A percentile compares a stretch with the other conserved stretches of the same genome.
These are phyloP conservation scores for Dusona sp. DNA, from an alignment of 2,888 invertebrate genomes.

Conservation along the genomic window DNA sequence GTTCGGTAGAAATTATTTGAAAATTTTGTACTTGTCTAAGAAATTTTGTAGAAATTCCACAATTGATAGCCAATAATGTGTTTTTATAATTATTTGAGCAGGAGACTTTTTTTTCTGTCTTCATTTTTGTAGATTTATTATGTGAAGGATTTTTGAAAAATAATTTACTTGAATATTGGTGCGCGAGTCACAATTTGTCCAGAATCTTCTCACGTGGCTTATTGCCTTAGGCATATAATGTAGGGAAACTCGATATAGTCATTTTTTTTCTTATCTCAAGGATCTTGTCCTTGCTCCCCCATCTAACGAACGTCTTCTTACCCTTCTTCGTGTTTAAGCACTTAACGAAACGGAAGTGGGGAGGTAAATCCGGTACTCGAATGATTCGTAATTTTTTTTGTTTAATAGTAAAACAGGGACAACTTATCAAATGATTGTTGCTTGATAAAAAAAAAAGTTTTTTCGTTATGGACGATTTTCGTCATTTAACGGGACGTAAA, in stretches of 20 bases:
- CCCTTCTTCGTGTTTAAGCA: conserved; percentile 5
- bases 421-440: too few species aligned
- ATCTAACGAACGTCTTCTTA: not conserved
- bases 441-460: too few species aligned
- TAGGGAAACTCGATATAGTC: conserved; percentile 14
- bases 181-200: not conserved
- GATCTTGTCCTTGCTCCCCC: conserved; percentile 7
- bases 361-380: not conserved
- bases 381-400: not conserved
- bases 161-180: not conserved
- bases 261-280: conserved; percentile 10
- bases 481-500: too few species aligned
- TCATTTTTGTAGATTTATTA: not conserved
- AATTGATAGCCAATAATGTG: too few species aligned
- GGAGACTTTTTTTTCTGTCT: not conserved
- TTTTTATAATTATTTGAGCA: too few species aligned
- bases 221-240: not conserved
- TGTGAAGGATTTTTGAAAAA: not conserved
- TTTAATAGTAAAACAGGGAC: too few species aligned
- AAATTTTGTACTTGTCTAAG: too few species aligned
- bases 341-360: not conserved
- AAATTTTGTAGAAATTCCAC: too few species aligned
- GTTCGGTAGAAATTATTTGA: too few species aligned
- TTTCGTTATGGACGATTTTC: too few species aligned
- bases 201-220: not conserved